Evolutionary conservation across 2,888 invertebrate species (phyloP).

Genomic region (Peribatodes rhomboidaria): DNA sequence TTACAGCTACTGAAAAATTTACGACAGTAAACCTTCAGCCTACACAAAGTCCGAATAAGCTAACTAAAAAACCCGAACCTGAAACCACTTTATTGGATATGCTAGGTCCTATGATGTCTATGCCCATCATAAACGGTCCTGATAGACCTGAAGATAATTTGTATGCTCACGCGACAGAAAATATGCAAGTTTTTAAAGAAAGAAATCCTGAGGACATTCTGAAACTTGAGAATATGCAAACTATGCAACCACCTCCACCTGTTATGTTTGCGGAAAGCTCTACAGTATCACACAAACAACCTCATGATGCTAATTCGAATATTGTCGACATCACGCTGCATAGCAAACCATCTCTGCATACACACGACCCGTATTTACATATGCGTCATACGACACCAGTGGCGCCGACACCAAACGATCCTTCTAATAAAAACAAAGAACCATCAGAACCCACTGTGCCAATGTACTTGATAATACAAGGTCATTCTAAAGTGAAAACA

Average conservation of each 20-base stretch:
- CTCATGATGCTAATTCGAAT: slow-evolving; percentile 62
- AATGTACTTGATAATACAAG: slow-evolving; percentile 93
- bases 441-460: slow-evolving; percentile 85
- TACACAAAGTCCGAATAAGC: slow-evolving; percentile 48
- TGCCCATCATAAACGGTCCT: slow-evolving; percentile 76
- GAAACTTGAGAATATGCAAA: slow-evolving; percentile 86
- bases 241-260: slow-evolving; percentile 87
- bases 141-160: slow-evolving; percentile 77
- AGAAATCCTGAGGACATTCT: slow-evolving; percentile 59
- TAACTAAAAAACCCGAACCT: slow-evolving; percentile 51
- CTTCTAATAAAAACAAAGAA: slow-evolving; percentile 57
- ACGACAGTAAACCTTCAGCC: slow-evolving; percentile 53
- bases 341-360: slow-evolving; percentile 59
- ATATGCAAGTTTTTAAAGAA: slow-evolving; percentile 74
- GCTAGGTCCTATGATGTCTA: slow-evolving; percentile 79
- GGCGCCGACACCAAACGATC: slow-evolving; percentile 81
- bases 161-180: slow-evolving; percentile 79
- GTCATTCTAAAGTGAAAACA: slow-evolving; percentile 94
- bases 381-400: slow-evolving; percentile 82
- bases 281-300: slow-evolving; percentile 54
- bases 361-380: slow-evolving; percentile 77
- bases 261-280: slow-evolving; percentile 60
- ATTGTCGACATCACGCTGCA: slow-evolving; percentile 55
- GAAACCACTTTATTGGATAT: slow-evolving; percentile 71
- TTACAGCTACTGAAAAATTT: slow-evolving; percentile 59